phyloP scores from a whole-genome alignment of 1,140 invertebrate species.

The Rhagoletis zephyria region DNA sequence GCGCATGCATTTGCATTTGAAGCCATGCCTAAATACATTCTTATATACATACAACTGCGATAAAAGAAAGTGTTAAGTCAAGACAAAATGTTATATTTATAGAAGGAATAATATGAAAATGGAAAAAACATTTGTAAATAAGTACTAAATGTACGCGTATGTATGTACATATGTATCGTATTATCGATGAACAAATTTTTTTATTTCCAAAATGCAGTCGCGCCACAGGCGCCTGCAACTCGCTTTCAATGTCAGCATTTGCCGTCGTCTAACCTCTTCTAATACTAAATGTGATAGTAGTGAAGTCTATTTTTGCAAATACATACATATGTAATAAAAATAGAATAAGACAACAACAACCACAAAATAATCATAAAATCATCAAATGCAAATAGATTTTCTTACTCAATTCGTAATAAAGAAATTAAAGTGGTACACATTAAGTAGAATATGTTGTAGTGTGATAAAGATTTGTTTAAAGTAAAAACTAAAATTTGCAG shows the following conservation, averaged over 20 bases:
- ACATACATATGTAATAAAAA: background rate
- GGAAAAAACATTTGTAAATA: background rate
- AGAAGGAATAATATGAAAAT: background rate
- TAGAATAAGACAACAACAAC: slow-evolving; percentile 39
- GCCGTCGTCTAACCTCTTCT: slow-evolving; percentile 57
- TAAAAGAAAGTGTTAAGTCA: background rate
- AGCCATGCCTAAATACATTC: background rate
- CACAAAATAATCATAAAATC: slow-evolving; percentile 28
- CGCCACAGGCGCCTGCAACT: background rate
- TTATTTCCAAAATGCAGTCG: background rate
- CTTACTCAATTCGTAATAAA: slow-evolving; percentile 51
- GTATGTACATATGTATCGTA: background rate
- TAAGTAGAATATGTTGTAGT: too few species aligned
- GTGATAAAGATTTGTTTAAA: too few species aligned
- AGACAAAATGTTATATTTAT: background rate
- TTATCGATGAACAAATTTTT: background rate
- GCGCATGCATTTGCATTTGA: background rate
- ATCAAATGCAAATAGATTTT: background rate
- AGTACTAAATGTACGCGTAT: background rate
- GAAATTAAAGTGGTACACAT: background rate
- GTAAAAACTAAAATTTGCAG: too few species aligned
- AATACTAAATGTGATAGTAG: slow-evolving; percentile 60
- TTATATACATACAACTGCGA: background rate
- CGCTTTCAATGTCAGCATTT: slow-evolving; percentile 40
- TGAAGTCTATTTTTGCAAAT: slow-evolving; percentile 57